A percentile compares a stretch with the other conserved stretches of the same genome.
phyloP scores from a whole-genome alignment of 1,140 invertebrate species.

The Wiebesia pumilae region DNA sequence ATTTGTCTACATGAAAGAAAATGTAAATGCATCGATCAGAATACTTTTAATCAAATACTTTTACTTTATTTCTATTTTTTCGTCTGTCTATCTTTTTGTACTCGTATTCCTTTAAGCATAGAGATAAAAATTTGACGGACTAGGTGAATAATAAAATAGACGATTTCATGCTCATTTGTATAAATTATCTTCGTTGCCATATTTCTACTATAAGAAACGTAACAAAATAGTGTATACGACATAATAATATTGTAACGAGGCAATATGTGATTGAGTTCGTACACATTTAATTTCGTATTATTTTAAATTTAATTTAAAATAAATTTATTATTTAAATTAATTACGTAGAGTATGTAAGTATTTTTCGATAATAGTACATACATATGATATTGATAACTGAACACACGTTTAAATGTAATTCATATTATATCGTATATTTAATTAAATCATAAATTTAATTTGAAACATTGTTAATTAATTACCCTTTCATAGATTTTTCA shows the following conservation, averaged over 20 bases:
- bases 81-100: background rate
- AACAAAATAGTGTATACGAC: background rate
- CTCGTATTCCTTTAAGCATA: background rate
- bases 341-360: no score
- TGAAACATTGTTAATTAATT: no score
- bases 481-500: no score
- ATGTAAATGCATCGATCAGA: no score
- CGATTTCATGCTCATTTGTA: conserved; percentile 32
- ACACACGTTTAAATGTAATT: no score
- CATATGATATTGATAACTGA: no score
- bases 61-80: background rate
- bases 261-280: background rate
- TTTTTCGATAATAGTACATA: no score
- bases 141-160: background rate
- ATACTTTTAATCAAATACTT: no score
- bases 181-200: background rate
- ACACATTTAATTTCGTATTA: background rate
- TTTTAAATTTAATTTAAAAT: no score
- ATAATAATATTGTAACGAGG: background rate
- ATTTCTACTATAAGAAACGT: background rate
- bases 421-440: no score
- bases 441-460: no score
- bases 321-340: no score
- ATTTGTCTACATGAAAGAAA: background rate
- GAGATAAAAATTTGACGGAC: background rate